These are phyloP conservation scores for Sander lucioperca DNA, from an alignment of 2,113 vertebrate genomes.

Conservation along the genomic window DNA sequence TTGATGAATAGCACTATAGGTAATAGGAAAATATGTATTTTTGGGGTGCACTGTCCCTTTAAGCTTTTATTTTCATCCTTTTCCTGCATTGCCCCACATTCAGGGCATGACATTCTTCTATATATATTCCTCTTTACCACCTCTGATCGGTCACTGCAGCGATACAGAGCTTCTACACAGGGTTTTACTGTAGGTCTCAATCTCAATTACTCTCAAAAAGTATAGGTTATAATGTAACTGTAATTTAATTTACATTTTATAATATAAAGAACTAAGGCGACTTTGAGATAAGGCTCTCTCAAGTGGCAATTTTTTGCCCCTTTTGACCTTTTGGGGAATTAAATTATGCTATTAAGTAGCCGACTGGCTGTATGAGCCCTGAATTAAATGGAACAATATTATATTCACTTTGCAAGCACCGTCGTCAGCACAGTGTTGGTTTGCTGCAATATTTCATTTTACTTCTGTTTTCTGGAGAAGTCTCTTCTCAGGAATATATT, in stretches of 20 bases:
- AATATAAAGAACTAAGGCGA: not conserved
- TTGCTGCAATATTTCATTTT: slow-evolving; percentile 9
- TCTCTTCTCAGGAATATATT: not conserved
- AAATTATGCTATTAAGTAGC: slow-evolving; percentile 37
- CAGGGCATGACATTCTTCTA: slow-evolving; percentile 35
- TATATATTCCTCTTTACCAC: slow-evolving; percentile 45
- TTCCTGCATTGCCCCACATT: slow-evolving; percentile 18
- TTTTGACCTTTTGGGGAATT: slow-evolving; percentile 29
- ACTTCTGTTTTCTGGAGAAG: slow-evolving; percentile 13
- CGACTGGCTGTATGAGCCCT: slow-evolving; percentile 13
- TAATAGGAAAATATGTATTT: no score
- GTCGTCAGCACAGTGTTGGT: slow-evolving; percentile 18
- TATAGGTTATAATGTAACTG: slow-evolving; percentile 16
- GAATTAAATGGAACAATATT: slow-evolving; percentile 39
- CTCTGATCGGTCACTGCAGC: slow-evolving; percentile 25
- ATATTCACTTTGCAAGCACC: slow-evolving; percentile 29
- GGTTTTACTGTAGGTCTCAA: not conserved
- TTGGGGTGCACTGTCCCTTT: not conserved
- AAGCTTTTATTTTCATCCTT: slow-evolving; percentile 24
- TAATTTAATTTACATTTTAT: slow-evolving; percentile 25
- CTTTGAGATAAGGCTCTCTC: slow-evolving; percentile 4
- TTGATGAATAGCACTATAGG: no score
- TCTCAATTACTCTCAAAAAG: not conserved
- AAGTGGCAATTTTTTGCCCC: not conserved
- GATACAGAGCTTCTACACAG: not conserved